Base-by-base conservation (phyloP, 2,888 invertebrate genomes). In the Temnothorax ravouxi region DNA sequence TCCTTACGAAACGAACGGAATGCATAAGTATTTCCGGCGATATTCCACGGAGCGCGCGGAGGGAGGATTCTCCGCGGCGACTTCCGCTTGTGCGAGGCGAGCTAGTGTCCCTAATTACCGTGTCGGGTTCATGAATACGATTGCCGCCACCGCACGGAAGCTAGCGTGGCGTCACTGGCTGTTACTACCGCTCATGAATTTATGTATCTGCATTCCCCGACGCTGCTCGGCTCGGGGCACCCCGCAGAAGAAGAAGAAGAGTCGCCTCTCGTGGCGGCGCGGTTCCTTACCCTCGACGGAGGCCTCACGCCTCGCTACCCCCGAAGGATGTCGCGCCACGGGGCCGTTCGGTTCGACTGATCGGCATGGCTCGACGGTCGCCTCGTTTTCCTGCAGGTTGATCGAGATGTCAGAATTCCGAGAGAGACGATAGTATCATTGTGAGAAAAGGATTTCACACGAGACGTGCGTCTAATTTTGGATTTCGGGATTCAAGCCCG, bases 81-180 rank as follows among this genome's bases (percentile, higher is more conserved):
- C 94, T 95, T 94, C 94, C 94, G 94, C 93, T 93, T 94, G 66
- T 50, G 93, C 90, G 93, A 94, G 93, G 94, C 92, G 93, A 93
- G 94, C 93, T 93, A 94, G 94, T 94, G 94, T 95, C 94, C 94
- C 93, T 95, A 94, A 95, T 95, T 95, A 94, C 94, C 94, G 94
- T 94, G 94, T 94, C 94, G 94, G 79, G 94, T 94, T 95, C 94
- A 94, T 95, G 94, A 95, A 95, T 94, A 94, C 94, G 94, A 94
- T 94, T 94, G 94, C 94, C 86, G 87, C 80, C 87, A 88, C 92
- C 91, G 94, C 94, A 94, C 94, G 94, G 94, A 94, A 94, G 94
- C 93, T 94, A 94, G 94, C 94, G 93, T 94, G 94, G 94, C 94
- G 94, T 94, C 94, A 94, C 94, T 94, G 93, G 92, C 93, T 93